Percentiles rank a stretch among this genome's conserved stretches.
Conservation (phyloP, 30 jellyfish, hydroid and myxozoan genomes). For the Aurelia sp. region DNA sequence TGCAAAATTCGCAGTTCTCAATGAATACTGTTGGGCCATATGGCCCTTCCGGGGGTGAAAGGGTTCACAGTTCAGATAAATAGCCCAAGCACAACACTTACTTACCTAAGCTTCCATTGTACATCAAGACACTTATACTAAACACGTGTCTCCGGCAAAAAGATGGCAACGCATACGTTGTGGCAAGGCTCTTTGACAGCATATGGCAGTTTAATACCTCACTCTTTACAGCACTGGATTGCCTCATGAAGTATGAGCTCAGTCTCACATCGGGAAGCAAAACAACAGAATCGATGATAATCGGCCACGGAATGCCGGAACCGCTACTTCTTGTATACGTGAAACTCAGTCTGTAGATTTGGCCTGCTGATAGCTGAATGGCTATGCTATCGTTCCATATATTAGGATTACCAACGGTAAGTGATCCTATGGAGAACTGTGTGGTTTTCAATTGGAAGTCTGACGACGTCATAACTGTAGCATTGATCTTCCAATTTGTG, state of each 20-base stretch:
- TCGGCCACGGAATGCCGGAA: constrained; percentile 94
- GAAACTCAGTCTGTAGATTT: constrained; percentile 56
- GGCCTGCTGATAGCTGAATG: constrained; percentile 37
- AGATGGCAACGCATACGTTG: constrained; percentile 48
- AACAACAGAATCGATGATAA: constrained; percentile 77
- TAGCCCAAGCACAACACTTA: constrained; percentile 4
- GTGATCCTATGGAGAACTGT: constrained; percentile 47
- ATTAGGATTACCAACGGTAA: constrained; percentile 73
- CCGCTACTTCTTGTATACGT: constrained; percentile 46
- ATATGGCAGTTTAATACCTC: constrained; percentile 65
- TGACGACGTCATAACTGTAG: constrained; percentile 17
- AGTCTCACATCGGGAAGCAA: constrained; percentile 74
- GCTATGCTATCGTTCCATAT: constrained; percentile 61
- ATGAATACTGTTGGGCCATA: too few relatives aligned
- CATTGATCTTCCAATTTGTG: constrained; percentile 58
- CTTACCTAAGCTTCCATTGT: constrained; percentile 88
- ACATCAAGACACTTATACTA: constrained; percentile 63
- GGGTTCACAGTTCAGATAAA: too few relatives aligned
- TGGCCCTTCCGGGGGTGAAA: too few relatives aligned
- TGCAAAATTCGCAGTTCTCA: too few relatives aligned
- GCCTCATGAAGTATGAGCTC: constrained; percentile 43
- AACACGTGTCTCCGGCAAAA: constrained; percentile 80
- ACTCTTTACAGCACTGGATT: constrained; percentile 31
- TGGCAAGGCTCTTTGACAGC: constrained; percentile 45
- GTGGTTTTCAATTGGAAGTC: constrained; percentile 4